A percentile compares a stretch with the other conserved stretches of the same genome.
These are phyloP conservation scores for Mythimna ferrago DNA, from an alignment of 2,888 invertebrate species.

Conservation along the genomic window DNA sequence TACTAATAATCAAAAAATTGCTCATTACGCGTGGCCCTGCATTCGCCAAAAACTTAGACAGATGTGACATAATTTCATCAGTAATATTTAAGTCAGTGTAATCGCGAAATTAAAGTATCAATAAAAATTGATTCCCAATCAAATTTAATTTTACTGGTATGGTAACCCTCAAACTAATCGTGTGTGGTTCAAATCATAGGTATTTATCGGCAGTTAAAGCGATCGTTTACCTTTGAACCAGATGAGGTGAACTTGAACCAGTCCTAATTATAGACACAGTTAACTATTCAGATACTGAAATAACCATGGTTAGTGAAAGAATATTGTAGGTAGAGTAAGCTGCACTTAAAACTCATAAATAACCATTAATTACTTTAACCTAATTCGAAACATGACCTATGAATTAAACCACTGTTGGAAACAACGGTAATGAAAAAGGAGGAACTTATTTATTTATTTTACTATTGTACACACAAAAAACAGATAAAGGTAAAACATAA, in stretches of 20 bases:
- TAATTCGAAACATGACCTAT: constrained; percentile 8
- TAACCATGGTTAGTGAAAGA: background rate
- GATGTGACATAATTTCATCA: too few relatives aligned
- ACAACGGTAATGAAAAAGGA: background rate
- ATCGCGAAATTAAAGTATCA: background rate
- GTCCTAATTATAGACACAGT: constrained; percentile 55
- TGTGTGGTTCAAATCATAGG: constrained; percentile 62
- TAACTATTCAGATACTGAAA: background rate
- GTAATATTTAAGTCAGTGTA: too few relatives aligned
- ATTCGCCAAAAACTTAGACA: too few relatives aligned
- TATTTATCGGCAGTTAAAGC: constrained; percentile 69
- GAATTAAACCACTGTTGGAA: background rate
- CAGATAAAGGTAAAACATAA: too few relatives aligned
- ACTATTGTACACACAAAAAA: too few relatives aligned
- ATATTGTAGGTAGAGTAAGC: background rate
- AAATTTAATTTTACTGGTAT: constrained; percentile 13
- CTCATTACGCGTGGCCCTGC: too few relatives aligned
- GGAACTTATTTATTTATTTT: too few relatives aligned
- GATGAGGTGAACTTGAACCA: constrained; percentile 74
- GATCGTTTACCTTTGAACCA: constrained; percentile 76
- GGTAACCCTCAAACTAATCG: constrained; percentile 56
- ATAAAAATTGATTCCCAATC: background rate
- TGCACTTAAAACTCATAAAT: background rate
- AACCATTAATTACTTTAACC: background rate
- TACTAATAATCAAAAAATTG: too few relatives aligned